Evolutionary conservation across 2,888 invertebrate species (phyloP), one percentile per base, ranked within the genome.

Genomic region (Asteroscopus sphinx): DNA sequence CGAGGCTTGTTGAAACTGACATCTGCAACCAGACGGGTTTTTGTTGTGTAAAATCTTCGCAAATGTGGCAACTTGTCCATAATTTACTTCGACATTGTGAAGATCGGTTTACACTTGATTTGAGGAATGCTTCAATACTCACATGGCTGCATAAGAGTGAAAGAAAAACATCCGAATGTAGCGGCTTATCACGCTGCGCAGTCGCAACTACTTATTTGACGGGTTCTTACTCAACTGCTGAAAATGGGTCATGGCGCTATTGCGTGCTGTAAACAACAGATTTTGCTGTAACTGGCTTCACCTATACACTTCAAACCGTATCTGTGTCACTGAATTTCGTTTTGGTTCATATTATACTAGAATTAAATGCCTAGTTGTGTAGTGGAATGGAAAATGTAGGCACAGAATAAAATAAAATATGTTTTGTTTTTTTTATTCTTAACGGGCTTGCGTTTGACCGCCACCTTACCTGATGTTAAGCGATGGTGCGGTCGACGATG

Each of bases 1-100:
- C 15, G 36, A 33, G n/a, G 49, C 35, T 55, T 54, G 40, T 57
- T 45, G 35, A 53, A 47, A 39, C 42, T 32, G 54, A 51, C 68
- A 59, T 65, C 65, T 55, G 56, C 47, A 11, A 41, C 36, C 40
- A 15, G 36, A 63, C 57, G 9, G 30, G 49, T 68, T 63, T 49
- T 62, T 55, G 54, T 37, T 47, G 48, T 53, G 40, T 56, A 49
- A 65, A 68, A 75, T 68, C 62, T 58, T 59, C 33, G 28, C 76
- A 59, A 58, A 61, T 59, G 57, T 36, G 57, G 54, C 17, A 57
- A 52, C 53, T 21, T 46, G 30, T 39, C 28, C 51, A 46, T 54
- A 47, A 62, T 53, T 46, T 21, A 46, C 12, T 21, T 46, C 26
- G 55, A 48, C 44, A 60, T 55, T 61, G 56, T 53, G 33, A 35